These are phyloP conservation scores for Oreotrochilus melanogaster DNA, from an alignment of 2,113 vertebrate genomes.

Conservation along the genomic window DNA sequence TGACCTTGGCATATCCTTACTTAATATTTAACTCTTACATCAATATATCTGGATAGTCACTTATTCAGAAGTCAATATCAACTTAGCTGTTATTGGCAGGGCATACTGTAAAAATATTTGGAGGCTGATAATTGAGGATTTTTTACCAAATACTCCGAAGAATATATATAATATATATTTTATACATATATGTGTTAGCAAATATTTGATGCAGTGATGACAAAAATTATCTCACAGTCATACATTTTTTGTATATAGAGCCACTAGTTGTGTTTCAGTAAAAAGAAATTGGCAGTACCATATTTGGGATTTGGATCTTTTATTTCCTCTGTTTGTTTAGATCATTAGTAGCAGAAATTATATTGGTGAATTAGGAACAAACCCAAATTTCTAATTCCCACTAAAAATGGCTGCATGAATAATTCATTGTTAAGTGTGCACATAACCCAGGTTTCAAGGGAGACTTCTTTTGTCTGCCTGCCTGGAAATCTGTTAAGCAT, in stretches of 20 bases:
- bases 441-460: neutral
- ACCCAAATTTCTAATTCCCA: neutral
- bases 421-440: neutral
- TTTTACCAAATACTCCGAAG: neutral
- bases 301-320: neutral
- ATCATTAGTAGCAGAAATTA: neutral
- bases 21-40: neutral
- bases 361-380: neutral
- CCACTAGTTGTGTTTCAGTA: neutral
- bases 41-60: slow-evolving; percentile 1
- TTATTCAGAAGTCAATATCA: slow-evolving; percentile 6
- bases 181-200: too few relatives aligned
- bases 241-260: neutral
- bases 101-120: neutral
- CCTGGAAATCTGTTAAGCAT: neutral
- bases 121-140: neutral
- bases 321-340: neutral
- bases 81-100: slow-evolving; percentile 6
- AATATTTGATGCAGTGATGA: neutral
- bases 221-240: neutral
- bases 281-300: neutral
- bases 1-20: slow-evolving; percentile 10
- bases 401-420: neutral
- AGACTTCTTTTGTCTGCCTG: neutral
- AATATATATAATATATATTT: neutral